Percentiles rank a stretch among this genome's conserved stretches.
These are phyloP conservation scores for Clusia tigrina DNA, from an alignment of 2,888 invertebrate species.

Conservation along the genomic window DNA sequence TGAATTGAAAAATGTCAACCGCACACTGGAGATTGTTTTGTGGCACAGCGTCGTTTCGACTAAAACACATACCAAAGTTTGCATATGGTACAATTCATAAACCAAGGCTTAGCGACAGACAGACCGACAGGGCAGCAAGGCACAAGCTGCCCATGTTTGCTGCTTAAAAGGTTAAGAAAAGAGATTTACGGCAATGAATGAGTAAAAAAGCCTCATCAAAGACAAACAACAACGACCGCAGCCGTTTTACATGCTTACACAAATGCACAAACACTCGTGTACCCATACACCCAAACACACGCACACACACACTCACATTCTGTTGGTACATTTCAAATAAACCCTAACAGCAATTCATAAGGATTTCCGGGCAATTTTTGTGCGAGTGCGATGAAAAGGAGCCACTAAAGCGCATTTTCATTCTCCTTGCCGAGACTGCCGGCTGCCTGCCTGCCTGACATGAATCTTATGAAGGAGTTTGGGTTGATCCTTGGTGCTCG, in stretches of 20 bases:
- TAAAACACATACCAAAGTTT: too few relatives aligned
- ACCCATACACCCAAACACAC: conserved; percentile 2
- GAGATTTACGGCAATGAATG: conserved; percentile 18
- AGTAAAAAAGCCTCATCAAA: neutral
- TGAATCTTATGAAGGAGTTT: neutral
- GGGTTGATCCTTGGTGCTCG: neutral
- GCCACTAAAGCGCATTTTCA: neutral
- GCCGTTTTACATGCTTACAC: neutral
- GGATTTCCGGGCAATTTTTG: conserved; percentile 17
- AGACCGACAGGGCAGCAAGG: neutral
- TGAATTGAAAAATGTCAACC: too few relatives aligned
- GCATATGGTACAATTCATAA: too few relatives aligned
- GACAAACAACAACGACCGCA: conserved; percentile 16
- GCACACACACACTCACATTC: neutral
- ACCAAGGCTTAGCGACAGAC: neutral
- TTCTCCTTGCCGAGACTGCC: too few relatives aligned
- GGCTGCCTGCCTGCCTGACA: too few relatives aligned
- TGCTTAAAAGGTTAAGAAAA: neutral
- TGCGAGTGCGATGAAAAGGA: too few relatives aligned
- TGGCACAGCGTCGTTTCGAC: too few relatives aligned
- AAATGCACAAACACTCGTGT: too few relatives aligned
- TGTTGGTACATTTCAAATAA: neutral
- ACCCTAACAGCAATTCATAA: conserved; percentile 32
- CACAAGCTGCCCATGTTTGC: neutral
- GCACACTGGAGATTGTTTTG: too few relatives aligned